Evolutionary conservation across 2,113 vertebrate species (phyloP), one percentile per base, ranked within the genome.

Genomic region (Cyprinus carpio): DNA sequence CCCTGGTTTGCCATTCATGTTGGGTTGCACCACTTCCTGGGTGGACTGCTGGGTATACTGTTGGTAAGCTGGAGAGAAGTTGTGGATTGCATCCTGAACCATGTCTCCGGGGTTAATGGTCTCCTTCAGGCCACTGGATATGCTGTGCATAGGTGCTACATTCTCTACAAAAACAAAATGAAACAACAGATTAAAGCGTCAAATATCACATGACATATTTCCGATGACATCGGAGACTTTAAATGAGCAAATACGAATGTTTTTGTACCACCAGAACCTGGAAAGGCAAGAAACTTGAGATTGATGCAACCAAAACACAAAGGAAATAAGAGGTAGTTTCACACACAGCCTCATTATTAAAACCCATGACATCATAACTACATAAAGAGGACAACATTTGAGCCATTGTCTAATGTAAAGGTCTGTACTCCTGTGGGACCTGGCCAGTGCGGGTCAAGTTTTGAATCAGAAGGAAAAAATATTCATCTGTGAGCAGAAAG

Each of bases 61-160:
- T 91, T 98, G 97, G 92, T 98, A 97, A 0, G 95, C 83, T 0
- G 96, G 96, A 0, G 96, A 97, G 93, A 97, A 97, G 93, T 97
- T 98, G 92, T 97, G 97, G 88, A 97, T 97, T 4, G 97, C 97
- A 1, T 97, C 97, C 89, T 98, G 97, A 12, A 98, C 97, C 0
- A 98, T 98, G 87, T 98, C 97, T 58, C 96, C 95, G 0, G 96
- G 97, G 89, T 96, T 98, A 29, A 97, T 98, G 71, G 97, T 98
- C 91, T 98, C 97, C 92, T 97, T 98, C 90, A 97, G 92, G 11
- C 96, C 96, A 0, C 96, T 97, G 6, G 97, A 99, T 92, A 99
- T 99, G 93, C 97, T 99, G 91, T 98, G 97, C 96, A 98, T 96
- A 0, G 96, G 96, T 10, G 97, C 96, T 0, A 92, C 79, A 31